Evolutionary conservation across 2,113 vertebrate genomes (phyloP).

Genomic region (Himantopus leucocephalus): DNA sequence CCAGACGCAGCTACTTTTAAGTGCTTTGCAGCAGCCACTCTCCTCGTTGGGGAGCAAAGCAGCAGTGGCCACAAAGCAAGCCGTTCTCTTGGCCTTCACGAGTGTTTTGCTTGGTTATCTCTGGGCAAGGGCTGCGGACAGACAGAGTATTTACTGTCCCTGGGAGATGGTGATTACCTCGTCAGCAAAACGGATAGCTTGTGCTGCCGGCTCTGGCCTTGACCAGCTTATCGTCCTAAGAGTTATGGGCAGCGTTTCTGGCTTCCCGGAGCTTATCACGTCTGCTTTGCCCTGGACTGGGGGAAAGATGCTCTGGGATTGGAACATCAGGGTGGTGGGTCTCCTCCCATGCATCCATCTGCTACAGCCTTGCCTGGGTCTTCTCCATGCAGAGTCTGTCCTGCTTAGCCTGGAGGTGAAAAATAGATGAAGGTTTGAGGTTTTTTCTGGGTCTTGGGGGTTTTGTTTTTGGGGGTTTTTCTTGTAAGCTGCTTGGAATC

Average conservation of each 20-base stretch:
- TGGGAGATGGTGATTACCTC: neutral
- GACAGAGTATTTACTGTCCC: neutral
- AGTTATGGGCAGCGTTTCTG: accelerated
- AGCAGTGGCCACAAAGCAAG: neutral
- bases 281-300: accelerated
- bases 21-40: accelerated
- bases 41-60: neutral
- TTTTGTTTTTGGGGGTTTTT: neutral
- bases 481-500: neutral
- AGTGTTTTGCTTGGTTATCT: neutral
- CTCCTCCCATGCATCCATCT: neutral
- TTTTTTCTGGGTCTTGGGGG: neutral
- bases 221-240: neutral
- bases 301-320: neutral
- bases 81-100: neutral
- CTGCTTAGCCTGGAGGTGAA: neutral
- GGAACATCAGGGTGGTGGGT: neutral
- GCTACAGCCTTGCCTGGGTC: neutral
- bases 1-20: accelerated
- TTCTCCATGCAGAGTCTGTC: neutral
- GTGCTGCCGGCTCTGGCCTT: neutral
- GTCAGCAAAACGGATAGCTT: neutral
- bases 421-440: neutral
- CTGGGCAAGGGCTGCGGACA: neutral
- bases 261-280: accelerated